A percentile compares a stretch with the other conserved stretches of the same genome.
These are phyloP conservation scores for Atractosteus spatula DNA, from an alignment of 2,113 vertebrate species.

Conservation along the genomic window DNA sequence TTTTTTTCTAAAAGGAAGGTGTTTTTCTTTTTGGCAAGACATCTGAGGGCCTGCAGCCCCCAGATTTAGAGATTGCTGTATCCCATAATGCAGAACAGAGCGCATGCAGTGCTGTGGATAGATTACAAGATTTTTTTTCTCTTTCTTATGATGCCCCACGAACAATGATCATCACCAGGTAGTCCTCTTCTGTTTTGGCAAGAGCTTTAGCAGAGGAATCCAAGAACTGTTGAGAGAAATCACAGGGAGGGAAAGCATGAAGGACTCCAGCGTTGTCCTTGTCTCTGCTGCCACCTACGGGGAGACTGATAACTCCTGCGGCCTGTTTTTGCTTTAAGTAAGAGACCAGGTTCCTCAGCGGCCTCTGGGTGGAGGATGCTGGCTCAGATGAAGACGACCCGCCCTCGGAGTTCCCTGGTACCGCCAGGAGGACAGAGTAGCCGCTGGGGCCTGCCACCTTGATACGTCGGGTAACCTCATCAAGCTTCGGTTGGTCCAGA, in stretches of 20 bases:
- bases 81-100: conserved; percentile 87
- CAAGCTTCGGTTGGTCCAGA: conserved; percentile 96
- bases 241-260: conserved; percentile 97
- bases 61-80: conserved; percentile 73
- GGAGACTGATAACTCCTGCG: conserved; percentile 98
- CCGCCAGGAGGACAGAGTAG: conserved; percentile 89
- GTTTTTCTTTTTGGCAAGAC: conserved; percentile 45
- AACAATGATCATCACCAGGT: conserved; percentile 98
- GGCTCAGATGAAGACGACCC: conserved; percentile 67
- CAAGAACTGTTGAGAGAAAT: conserved; percentile 99
- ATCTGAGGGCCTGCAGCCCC: conserved; percentile 57
- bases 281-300: conserved; percentile 94
- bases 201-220: conserved; percentile 95
- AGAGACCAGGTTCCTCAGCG: conserved; percentile 97
- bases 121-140: conserved; percentile 52
- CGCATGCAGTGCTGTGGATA: conserved; percentile 75
- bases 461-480: conserved; percentile 96
- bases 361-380: conserved; percentile 88
- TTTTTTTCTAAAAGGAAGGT: conserved; percentile 22
- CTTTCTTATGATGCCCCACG: conserved; percentile 89
- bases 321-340: conserved; percentile 99
- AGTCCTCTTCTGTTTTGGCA: conserved; percentile 99
- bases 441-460: conserved; percentile 92
- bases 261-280: conserved; percentile 97
- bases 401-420: conserved; percentile 83